Evolutionary conservation across 2,888 invertebrate species (phyloP).

Genomic region (Thereva unica): DNA sequence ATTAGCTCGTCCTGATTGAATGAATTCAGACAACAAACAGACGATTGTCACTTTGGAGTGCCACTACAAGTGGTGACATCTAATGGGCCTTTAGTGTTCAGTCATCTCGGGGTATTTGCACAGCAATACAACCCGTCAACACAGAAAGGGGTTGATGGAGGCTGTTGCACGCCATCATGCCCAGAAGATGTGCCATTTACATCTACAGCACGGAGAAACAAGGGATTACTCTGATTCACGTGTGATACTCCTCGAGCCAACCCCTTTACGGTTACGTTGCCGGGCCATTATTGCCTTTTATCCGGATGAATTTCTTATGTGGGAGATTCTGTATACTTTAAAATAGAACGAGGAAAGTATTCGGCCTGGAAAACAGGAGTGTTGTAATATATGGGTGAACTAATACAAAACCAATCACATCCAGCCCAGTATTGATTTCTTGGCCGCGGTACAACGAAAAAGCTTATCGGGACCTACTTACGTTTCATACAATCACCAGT

Average conservation of each 20-base stretch:
- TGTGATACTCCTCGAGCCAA: slow-evolving; percentile 8
- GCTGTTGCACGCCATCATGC: slow-evolving; percentile 12
- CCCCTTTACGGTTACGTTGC: neutral
- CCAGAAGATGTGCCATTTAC: slow-evolving; percentile 26
- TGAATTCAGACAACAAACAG: slow-evolving; percentile 35
- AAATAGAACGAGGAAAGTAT: no score
- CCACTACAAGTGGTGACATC: slow-evolving; percentile 43
- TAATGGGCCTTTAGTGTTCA: slow-evolving; percentile 46
- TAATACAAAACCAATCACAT: no score
- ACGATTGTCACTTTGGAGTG: slow-evolving; percentile 34
- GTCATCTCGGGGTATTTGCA: slow-evolving; percentile 34
- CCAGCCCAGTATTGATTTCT: no score
- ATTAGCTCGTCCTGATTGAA: slow-evolving; percentile 31
- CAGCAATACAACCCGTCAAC: slow-evolving; percentile 13
- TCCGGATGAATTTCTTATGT: no score
- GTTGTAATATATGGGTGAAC: no score
- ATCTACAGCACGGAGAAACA: slow-evolving; percentile 5
- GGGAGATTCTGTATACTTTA: no score
- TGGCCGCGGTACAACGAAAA: no score
- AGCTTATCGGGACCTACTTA: no score
- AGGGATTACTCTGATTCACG: slow-evolving; percentile 22
- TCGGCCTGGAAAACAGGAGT: no score
- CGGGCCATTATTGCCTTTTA: neutral
- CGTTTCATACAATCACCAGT: no score
- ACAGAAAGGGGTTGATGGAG: slow-evolving; percentile 21